These are phyloP conservation scores for Phyllotis vaccarum DNA, from an alignment of 2,797 vertebrate species.

Conservation along the genomic window DNA sequence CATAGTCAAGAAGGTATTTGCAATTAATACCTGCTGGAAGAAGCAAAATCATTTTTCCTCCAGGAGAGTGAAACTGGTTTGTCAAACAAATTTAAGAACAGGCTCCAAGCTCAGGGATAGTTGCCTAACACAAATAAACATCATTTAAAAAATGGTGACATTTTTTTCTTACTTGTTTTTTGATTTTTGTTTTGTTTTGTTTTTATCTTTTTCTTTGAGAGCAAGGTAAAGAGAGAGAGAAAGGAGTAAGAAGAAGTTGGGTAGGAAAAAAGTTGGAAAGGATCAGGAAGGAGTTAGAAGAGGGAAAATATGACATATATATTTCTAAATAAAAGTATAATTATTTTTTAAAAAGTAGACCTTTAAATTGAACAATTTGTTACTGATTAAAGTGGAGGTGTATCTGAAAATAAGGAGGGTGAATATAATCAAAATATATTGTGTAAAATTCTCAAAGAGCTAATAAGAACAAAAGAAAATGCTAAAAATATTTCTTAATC, in stretches of 20 bases:
- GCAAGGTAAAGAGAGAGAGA: not conserved
- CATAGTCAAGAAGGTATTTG: not conserved
- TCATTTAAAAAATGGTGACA: not conserved
- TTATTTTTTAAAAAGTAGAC: not conserved
- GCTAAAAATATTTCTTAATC: not conserved
- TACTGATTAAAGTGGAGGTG: not conserved
- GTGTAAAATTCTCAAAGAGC: not conserved
- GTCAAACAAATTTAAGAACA: not conserved
- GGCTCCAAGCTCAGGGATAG: not conserved
- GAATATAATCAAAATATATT: not conserved
- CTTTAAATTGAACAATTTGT: not conserved
- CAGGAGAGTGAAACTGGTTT: not conserved
- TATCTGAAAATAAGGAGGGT: not conserved
- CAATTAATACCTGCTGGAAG: not conserved
- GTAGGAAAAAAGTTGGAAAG: not conserved
- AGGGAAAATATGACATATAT: not conserved
- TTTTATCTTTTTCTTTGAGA: not conserved
- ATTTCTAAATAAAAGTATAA: not conserved
- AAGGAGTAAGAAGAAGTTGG: not conserved
- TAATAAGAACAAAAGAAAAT: not conserved
- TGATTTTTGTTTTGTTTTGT: not conserved
- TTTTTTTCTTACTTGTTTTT: not conserved
- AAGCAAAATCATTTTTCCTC: not conserved
- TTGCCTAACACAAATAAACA: not conserved
- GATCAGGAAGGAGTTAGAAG: not conserved